A percentile compares a stretch with the other conserved stretches of the same genome.
phyloP scores from a whole-genome alignment of 2,113 vertebrate species.

The Oceanodroma tethys region DNA sequence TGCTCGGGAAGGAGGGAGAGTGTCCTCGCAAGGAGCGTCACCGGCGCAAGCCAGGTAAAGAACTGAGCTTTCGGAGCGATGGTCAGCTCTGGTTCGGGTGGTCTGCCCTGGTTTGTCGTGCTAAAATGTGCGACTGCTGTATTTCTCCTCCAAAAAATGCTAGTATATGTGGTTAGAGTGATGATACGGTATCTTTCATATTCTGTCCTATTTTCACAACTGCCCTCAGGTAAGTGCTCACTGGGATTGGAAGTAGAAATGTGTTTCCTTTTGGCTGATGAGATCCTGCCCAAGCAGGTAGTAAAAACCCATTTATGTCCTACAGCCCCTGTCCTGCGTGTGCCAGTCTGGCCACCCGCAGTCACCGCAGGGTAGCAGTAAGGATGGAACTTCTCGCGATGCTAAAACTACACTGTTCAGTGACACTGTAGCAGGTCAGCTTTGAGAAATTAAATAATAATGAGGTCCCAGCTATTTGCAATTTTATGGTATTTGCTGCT shows the following conservation, averaged over 20 bases:
- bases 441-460: not conserved
- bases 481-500: not conserved
- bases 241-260: not conserved
- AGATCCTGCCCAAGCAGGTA: not conserved
- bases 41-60: not conserved
- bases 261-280: rapidly evolving
- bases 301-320: rapidly evolving
- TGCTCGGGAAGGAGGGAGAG: conserved; percentile 68
- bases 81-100: rapidly evolving
- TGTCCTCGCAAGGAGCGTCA: not conserved
- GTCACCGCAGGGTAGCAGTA: not conserved
- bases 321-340: rapidly evolving
- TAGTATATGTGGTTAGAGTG: rapidly evolving
- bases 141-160: not conserved
- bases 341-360: not conserved
- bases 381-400: not conserved
- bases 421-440: rapidly evolving
- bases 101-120: not conserved
- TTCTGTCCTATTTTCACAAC: not conserved
- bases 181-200: rapidly evolving
- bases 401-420: not conserved
- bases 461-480: not conserved
- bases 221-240: not conserved
- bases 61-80: rapidly evolving
- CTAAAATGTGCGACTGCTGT: not conserved